These are phyloP conservation scores for Enteromius radiatus DNA, from an alignment of 2,797 vertebrate species.

Conservation along the genomic window DNA sequence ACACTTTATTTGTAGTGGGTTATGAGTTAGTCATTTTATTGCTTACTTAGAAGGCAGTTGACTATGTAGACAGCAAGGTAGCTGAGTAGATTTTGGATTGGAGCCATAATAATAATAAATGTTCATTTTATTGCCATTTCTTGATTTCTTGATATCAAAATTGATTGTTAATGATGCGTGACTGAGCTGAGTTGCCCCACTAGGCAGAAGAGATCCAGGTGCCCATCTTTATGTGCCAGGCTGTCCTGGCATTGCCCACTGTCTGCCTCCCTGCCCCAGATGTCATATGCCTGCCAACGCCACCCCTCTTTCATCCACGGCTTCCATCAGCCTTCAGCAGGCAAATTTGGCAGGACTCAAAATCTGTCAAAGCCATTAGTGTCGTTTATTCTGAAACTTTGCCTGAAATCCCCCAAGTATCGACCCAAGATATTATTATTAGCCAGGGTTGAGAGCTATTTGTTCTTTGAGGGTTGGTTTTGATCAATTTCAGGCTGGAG, in stretches of 20 bases:
- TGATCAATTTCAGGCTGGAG: conserved; percentile 15
- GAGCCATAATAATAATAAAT: background rate
- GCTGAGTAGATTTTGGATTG: background rate
- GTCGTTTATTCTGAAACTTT: conserved; percentile 62
- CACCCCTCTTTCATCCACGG: conserved; percentile 11
- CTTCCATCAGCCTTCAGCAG: conserved; percentile 40
- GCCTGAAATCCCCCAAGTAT: conserved; percentile 22
- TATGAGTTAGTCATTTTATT: background rate
- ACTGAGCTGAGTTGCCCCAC: conserved; percentile 49
- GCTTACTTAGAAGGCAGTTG: background rate
- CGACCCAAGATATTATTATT: background rate
- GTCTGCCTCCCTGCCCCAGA: conserved; percentile 50
- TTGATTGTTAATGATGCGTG: conserved; percentile 54
- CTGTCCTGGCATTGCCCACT: conserved; percentile 65
- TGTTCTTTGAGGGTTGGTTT: background rate
- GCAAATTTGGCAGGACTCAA: conserved; percentile 44
- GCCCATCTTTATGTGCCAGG: conserved; percentile 66
- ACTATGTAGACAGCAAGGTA: background rate
- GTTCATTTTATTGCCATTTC: background rate
- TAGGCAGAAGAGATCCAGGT: conserved; percentile 62
- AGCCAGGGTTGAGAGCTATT: background rate
- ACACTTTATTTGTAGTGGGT: no score
- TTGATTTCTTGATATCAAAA: conserved; percentile 27
- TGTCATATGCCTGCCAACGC: conserved; percentile 53
- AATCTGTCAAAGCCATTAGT: conserved; percentile 68